Evolutionary conservation across 37 sponge, comb jelly and placozoan species (phyloP), one percentile per base, ranked within the genome.

Genomic region (Halisarca cf. caerulea): DNA sequence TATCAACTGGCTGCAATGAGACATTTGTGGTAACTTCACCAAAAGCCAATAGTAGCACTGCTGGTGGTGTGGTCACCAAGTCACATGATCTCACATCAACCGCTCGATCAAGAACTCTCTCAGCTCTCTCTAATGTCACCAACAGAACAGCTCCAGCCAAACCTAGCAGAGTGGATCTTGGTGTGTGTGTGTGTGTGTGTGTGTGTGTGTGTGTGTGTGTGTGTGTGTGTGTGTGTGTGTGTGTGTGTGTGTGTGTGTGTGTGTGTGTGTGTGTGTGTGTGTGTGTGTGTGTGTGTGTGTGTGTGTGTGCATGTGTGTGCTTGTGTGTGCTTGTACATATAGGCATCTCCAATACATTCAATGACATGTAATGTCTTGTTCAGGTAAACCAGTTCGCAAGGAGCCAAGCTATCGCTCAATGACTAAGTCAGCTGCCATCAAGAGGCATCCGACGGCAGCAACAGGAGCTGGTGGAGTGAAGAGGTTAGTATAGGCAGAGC

Each of bases 401-500:
- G 69, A 28, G 30, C 89, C 92, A 0, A 86, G 80, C 59, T 88
- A 92, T 53, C 74, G 86, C 17, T 36, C 81, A 36, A 62, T 88
- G 80, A 92, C 89, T 17, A 92, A 86, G 34, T 62, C 86, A 57
- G 86, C 89, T 15, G 72, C 86, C 37, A 69, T 86, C 33, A 92
- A 92, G 58, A 75, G 86, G 81, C 70, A 47, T 47, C 51, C 6
- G 51, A 47, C 51, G 9, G 6, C 51, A 47, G 11, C 51, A 47
- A 47, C 51, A 14, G 51, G 51, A 11, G 51, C 28, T 54, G 57
- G 11, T 54, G 57, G 57, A 54, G 57, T 11, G 5, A 27, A 61
- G n/a, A 28, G 64, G 64, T 61, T 27, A 20, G 64, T 23, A 7
- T 61, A 23, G 6, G 9, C 64, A n/a, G n/a, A n/a, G n/a, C n/a